Base-by-base conservation (phyloP, 2,113 vertebrate species). In the Asarcornis scutulata region DNA sequence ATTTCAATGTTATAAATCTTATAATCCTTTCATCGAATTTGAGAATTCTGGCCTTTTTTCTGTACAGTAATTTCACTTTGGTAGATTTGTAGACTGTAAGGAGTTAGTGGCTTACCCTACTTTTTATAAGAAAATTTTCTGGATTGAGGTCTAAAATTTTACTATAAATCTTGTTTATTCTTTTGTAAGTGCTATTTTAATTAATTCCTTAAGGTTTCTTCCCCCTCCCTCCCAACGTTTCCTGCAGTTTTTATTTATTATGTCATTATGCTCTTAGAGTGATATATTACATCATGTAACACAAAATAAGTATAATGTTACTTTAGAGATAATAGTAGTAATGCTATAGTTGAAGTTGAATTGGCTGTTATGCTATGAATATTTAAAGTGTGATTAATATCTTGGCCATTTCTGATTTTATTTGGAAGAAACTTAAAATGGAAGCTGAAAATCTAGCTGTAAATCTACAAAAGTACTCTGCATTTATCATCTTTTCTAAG, bases 401-500 rank as follows among this genome's bases (percentile, higher is more conserved):
- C 81, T 52, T 67, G 27, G 46, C 25, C 64, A 89, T 82, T 93
- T 92, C 68, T 82, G 75, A 46, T 68, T 42, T 91, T 36, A 87
- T 83, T 92, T 91, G 58, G 36, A 91, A 84, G 73, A 86, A 95
- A 52, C 31, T 31, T 91, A 69, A 84, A 87, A 86, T 56, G 32
- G 27, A 84, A 94, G 29, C 6, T 86, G 38, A 86, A 92, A 50
- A 50, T 50, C 20, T 48, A 48, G 20, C 20, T 48, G 25, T 66
- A 89, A 74, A 71, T 84, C 36, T 84, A 59, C 66, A 81, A 62
- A 82, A 82, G 85, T 72, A 76, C 15, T 63, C 29, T 52, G n/a
- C 83, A 93, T 93, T 71, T 81, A 75, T 86, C 52, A 87, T n/a
- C 11, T 84, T 87, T 96, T 40, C 69, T 68, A 72, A 87, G 62